Base-by-base conservation (phyloP, 2,797 vertebrate genomes). In the Gouania willdenowi region DNA sequence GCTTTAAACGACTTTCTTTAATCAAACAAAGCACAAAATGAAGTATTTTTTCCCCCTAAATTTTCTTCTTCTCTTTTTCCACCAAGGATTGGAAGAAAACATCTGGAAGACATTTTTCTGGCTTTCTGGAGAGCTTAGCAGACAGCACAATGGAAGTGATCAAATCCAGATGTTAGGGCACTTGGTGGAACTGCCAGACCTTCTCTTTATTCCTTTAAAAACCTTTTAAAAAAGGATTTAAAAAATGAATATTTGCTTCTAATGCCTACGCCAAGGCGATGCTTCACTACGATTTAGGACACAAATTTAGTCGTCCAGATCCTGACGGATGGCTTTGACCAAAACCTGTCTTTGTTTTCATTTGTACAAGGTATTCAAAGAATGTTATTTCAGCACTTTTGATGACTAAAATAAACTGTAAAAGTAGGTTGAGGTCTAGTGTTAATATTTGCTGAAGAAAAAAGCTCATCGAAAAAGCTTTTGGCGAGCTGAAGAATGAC, bases 51-150 rank as follows among this genome's bases (percentile, higher is more conserved):
- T 71, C 77, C 80, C 77, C 56, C 40, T 82, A 82, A 47, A 73
- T 74, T 79, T 80, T 68, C 65, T 67, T 38, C 53, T 54, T 77
- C 48, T 66, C 72, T 71, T 59, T 58, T 81, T 86, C 72, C 77
- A 80, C 72, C 65, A 65, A 45, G 57, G 87, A 77, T 68, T 67
- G 71, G 71, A 83, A 71, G 71, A 83, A 86, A 87, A 87, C 89
- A 91, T 91, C 88, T 91, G 88, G 88, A 91, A 90, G 63, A 71
- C 71, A 88, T 90, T 89, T 86, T 71, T 66, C 67, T 46, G 58
- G 70, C 66, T 66, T 84, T 87, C 83, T 80, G 69, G 69, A 77
- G 65, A 68, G 56, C 77, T 89, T 76, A 79, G 83, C 80, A 89
- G 86, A 88, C 86, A 72, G 78, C 82, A 85, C 79, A 83, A 82